Evolutionary conservation across 2,888 invertebrate genomes (phyloP).

Genomic region (Lasiommata megera): DNA sequence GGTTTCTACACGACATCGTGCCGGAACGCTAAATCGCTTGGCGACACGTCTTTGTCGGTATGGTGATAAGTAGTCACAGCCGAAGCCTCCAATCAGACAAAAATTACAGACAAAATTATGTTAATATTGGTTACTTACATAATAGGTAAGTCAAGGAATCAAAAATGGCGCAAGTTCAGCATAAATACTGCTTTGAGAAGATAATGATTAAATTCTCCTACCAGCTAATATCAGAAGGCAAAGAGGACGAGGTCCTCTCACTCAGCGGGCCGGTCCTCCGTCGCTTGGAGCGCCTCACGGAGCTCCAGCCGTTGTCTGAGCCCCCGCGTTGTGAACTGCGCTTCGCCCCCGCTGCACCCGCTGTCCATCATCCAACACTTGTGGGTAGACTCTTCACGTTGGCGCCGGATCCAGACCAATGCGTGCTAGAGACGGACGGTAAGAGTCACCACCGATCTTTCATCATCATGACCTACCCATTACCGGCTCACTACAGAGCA

Average conservation of each 20-base stretch:
- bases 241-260: constrained; percentile 86
- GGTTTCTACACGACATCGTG: no score
- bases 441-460: constrained; percentile 19
- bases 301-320: constrained; percentile 65
- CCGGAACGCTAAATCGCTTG: no score
- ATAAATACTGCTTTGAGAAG: neutral
- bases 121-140: no score
- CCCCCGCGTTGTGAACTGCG: constrained; percentile 56
- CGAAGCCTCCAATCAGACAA: no score
- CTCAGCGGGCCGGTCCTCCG: constrained; percentile 84
- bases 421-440: constrained; percentile 82
- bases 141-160: no score
- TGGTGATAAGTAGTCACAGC: no score
- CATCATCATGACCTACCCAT: neutral
- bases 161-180: no score
- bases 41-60: no score
- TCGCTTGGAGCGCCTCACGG: constrained; percentile 83
- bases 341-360: constrained; percentile 60
- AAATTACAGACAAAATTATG: no score
- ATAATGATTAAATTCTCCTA: constrained; percentile 3
- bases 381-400: constrained; percentile 78
- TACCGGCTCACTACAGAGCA: no score
- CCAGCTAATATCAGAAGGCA: constrained; percentile 82
- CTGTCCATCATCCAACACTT: constrained; percentile 55
- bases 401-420: constrained; percentile 82